Evolutionary conservation across 2,113 vertebrate species (phyloP), one percentile per base, ranked within the genome.

Genomic region (Pterocles gutturalis): DNA sequence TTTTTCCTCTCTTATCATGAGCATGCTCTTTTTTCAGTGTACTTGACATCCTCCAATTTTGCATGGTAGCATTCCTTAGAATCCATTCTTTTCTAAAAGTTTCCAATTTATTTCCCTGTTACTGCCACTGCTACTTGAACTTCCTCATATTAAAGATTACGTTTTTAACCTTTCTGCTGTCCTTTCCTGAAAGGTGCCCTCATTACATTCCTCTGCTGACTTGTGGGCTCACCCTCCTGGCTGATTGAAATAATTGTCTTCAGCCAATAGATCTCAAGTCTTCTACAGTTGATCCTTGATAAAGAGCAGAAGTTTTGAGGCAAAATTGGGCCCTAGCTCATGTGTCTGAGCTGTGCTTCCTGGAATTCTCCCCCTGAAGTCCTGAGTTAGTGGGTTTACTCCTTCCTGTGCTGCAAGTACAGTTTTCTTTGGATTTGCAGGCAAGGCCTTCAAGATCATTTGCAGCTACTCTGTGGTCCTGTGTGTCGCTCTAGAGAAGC

Each of bases 1-100:
- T 61, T 61, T 72, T 24, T 16, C 7, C 3, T 31, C 25, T 72
- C 34, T 70, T 67, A 29, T 77, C 20, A 49, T 0, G 0, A 20
- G 4, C 20, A 7, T 67, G 14, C 33, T 78, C 4, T 17, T 71
- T 71, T 57, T 70, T 28, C 0, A 0, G 4, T 8, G 4, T 54
- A 26, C 20, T 71, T 89, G 33, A 17, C 7, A 8, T 11, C 17
- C 17, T 79, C n/a, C 15, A 19, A 1, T 58, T 90, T 87, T 93
- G 34, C 3, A 1, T 34, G 20, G n/a, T 70, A 24, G 3, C 21
- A 33, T 87, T 82, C 31, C 13, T 61, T 51, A 11, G 19, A 67
- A 65, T 73, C 26, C 28, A 24, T 61, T 80, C 4, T 69, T 76
- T 67, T 55, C n/a, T 67, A 17, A 53, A 75, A 36, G 57, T 49